phyloP scores from a whole-genome alignment of 2,888 invertebrate genomes.

The Diabrotica balteata region DNA sequence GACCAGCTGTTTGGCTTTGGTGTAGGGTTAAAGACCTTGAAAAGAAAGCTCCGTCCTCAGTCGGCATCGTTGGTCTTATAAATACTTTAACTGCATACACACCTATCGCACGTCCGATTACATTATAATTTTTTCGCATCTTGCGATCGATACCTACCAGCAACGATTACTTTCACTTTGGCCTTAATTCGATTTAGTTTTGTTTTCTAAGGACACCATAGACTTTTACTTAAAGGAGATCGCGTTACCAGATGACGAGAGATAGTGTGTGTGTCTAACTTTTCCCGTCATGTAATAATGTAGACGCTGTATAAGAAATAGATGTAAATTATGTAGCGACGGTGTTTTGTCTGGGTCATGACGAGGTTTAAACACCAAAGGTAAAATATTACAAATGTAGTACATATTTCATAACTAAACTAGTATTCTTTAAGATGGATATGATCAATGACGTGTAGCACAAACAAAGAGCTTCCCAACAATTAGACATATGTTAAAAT shows the following conservation, averaged over 20 bases:
- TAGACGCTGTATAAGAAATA: no score
- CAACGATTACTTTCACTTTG: conserved; percentile 40
- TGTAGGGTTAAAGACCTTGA: conserved; percentile 40
- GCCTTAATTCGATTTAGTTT: conserved; percentile 35
- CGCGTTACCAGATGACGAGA: background rate
- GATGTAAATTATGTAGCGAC: no score
- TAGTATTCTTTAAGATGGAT: no score
- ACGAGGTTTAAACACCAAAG: no score
- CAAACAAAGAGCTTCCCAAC: no score
- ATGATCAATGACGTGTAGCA: no score
- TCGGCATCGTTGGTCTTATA: conserved; percentile 1
- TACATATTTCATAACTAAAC: no score
- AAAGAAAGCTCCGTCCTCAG: conserved; percentile 39
- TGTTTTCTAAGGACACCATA: conserved; percentile 22
- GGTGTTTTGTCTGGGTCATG: no score
- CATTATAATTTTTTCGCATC: conserved; percentile 24
- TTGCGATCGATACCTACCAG: conserved; percentile 1
- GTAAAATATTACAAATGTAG: no score
- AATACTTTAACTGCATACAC: conserved; percentile 8
- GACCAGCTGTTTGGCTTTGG: conserved; percentile 27
- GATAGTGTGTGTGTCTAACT: no score
- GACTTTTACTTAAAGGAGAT: conserved; percentile 26
- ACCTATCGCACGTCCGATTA: conserved; percentile 17
- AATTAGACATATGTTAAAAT: no score
- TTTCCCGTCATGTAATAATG: no score